A percentile compares a stretch with the other conserved stretches of the same genome.
Conservation (phyloP, 2,888 invertebrate species). For the Tachina grossa region DNA sequence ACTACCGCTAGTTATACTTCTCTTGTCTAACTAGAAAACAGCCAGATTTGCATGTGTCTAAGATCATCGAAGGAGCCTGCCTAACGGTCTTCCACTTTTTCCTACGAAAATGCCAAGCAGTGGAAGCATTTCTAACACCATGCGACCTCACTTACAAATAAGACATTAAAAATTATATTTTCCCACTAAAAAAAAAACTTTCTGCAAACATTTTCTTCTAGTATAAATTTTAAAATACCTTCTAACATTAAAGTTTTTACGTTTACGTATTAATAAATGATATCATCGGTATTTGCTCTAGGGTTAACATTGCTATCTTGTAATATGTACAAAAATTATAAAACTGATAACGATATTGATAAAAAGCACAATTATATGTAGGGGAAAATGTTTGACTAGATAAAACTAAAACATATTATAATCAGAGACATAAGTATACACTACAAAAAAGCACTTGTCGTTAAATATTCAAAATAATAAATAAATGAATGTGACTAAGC, state of each 20-base stretch:
- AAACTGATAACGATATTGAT: slow-evolving; percentile 28
- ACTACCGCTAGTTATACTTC: no score
- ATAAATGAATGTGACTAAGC: slow-evolving; percentile 9
- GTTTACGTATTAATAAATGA: neutral
- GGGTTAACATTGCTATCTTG: slow-evolving; percentile 21
- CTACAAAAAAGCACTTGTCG: slow-evolving; percentile 18
- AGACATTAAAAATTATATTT: no score
- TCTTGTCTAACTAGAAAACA: no score
- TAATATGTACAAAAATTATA: slow-evolving; percentile 47
- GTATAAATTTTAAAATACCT: neutral
- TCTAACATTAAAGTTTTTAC: neutral
- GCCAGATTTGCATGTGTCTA: no score
- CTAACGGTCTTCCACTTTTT: no score
- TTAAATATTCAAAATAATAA: slow-evolving; percentile 5
- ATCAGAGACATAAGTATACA: neutral
- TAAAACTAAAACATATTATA: neutral
- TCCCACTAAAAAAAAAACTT: no score
- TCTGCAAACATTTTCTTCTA: neutral
- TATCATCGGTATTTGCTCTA: slow-evolving; percentile 28
- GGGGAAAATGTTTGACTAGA: neutral
- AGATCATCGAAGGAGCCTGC: no score
- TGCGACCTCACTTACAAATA: no score
- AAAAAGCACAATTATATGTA: neutral
- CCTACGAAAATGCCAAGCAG: no score
- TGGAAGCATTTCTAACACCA: no score